These are phyloP conservation scores for Zoroaster sp. DNA, from an alignment of 53 echinoderm and acorn worm species.

Conservation along the genomic window DNA sequence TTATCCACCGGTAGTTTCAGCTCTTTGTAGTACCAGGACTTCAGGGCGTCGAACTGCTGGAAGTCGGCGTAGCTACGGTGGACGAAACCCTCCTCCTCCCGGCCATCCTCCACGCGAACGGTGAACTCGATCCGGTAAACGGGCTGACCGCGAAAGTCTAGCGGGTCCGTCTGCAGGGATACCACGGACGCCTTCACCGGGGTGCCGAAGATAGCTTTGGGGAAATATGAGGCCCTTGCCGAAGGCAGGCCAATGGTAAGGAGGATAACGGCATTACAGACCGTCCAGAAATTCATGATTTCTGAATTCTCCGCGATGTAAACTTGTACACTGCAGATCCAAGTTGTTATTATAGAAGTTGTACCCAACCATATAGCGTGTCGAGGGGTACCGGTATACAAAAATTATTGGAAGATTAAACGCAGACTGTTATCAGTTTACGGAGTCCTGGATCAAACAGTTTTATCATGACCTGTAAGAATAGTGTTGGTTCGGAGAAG, in stretches of 20 bases:
- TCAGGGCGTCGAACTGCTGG: constrained; percentile 57
- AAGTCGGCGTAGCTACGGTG: constrained; percentile 67
- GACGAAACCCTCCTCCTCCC: constrained; percentile 33
- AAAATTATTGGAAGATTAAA: too few species aligned
- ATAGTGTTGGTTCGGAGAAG: too few species aligned
- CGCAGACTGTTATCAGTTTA: too few species aligned
- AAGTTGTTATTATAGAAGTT: too few species aligned
- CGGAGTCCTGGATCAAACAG: too few species aligned
- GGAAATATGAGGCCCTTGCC: constrained; percentile 40
- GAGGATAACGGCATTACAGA: neutral
- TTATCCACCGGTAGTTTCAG: constrained; percentile 18
- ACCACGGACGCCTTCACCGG: constrained; percentile 51
- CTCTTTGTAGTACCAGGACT: constrained; percentile 62
- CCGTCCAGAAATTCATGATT: neutral
- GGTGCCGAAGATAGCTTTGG: constrained; percentile 56
- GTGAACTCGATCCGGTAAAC: constrained; percentile 63
- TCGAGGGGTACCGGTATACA: too few species aligned
- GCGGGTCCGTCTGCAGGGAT: neutral
- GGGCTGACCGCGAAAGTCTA: constrained; percentile 56
- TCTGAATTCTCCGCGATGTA: too few species aligned
- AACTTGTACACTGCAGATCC: too few species aligned
- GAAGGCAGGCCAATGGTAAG: neutral
- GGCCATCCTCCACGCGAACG: constrained; percentile 29
- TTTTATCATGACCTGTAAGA: too few species aligned
- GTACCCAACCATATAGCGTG: too few species aligned